Conservation (phyloP, 2,113 vertebrate species). For the Crotalus helleri region DNA sequence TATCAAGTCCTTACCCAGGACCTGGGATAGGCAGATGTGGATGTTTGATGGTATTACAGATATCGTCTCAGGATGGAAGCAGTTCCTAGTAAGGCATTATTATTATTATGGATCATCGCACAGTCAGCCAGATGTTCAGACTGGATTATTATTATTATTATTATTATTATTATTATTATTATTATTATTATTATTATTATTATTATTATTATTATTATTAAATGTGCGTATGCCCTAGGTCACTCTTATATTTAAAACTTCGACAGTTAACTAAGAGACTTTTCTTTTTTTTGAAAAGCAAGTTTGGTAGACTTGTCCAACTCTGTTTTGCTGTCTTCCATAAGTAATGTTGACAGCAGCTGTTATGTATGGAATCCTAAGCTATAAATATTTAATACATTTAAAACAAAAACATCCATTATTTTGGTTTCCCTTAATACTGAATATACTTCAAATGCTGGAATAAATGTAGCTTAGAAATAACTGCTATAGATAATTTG, state of each 20-base stretch:
- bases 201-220: too few relatives aligned
- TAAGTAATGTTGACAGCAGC: neutral
- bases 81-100: too few relatives aligned
- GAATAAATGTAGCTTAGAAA: constrained; percentile 34
- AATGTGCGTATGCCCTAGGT: neutral
- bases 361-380: neutral
- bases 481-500: constrained; percentile 39
- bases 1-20: too few relatives aligned
- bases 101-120: too few relatives aligned
- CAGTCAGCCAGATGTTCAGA: too few relatives aligned
- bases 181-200: too few relatives aligned
- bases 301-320: neutral
- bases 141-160: too few relatives aligned
- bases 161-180: too few relatives aligned
- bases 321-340: neutral
- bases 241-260: neutral
- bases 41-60: too few relatives aligned
- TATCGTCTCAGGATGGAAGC: too few relatives aligned
- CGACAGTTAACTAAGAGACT: neutral
- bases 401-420: constrained; percentile 41
- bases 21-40: too few relatives aligned
- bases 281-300: neutral
- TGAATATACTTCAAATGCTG: constrained; percentile 27
- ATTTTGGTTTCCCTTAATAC: constrained; percentile 22
- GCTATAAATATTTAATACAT: neutral